Base-by-base conservation (phyloP, 1,140 invertebrate species). In the Myzus persicae region DNA sequence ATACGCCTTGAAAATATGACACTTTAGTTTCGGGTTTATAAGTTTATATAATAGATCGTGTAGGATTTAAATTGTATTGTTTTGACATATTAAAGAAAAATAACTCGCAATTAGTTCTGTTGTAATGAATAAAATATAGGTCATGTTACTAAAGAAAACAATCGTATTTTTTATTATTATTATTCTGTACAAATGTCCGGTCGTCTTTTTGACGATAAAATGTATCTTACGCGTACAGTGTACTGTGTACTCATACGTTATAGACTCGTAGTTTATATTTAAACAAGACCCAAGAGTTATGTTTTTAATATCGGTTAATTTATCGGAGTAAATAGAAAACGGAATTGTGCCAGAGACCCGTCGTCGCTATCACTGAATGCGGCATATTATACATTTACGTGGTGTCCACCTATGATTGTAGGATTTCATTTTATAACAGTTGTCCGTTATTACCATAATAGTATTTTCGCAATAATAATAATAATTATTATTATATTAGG, bases 41-140 rank as follows among this genome's bases (percentile, higher is more conserved):
- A 42, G 31, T 31, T 87, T n/a, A 31, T 87, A 46, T 46, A 36
- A 87, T 44, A 22, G 3, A 8, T 42, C 44, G 42, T 5, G 85
- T 87, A 48, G 44, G 44, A 46, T 87, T 46, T n/a, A 87, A 87
- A 87, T 46, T 46, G 85, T 87, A 87, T 46, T 46, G 85, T 87
- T 46, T 46, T 46, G 85, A 46, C 40, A 14, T 40, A 87, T 44
- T 44, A 87, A 87, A 87, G 84, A 87, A 87, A 87, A 87, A 87
- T 36, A 87, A 87, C n/a, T 46, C 20, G n/a, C 18, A 36, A 51
- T 51, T 51, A 87, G 42, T 87, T 7, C 20, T n/a, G 31, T 87
- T 46, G 31, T 87, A 87, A 44, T 87, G n/a, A 48, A 76, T 76
- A 76, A n/a, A n/a, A 87, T 87, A n/a, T 87, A 87, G 85, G 85